phyloP scores from a whole-genome alignment of 2,113 vertebrate genomes.

The Okapia johnstoni region DNA sequence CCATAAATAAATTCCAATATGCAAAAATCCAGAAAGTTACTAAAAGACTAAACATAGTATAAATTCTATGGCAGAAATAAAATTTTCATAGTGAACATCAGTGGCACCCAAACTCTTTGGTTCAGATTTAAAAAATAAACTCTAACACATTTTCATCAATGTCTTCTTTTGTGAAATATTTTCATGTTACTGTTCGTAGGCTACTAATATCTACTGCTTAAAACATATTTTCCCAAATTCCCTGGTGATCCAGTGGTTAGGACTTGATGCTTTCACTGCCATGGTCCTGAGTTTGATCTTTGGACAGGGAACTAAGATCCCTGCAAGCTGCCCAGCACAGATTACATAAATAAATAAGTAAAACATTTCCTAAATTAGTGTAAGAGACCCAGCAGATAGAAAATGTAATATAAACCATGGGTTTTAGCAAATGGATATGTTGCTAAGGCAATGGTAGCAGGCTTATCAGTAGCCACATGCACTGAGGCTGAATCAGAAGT shows the following conservation, averaged over 20 bases:
- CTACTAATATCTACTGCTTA: conserved; percentile 4
- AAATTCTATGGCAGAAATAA: background rate
- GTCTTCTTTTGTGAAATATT: background rate
- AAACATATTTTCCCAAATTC: background rate
- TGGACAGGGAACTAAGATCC: background rate
- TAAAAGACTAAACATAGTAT: background rate
- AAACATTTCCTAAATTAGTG: background rate
- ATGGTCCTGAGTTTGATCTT: background rate
- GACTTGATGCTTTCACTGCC: background rate
- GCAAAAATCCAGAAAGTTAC: background rate
- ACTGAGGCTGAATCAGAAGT: background rate
- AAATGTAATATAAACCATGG: conserved; percentile 19
- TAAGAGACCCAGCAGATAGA: background rate
- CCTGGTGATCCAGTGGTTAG: background rate
- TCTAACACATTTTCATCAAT: background rate
- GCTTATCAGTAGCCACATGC: background rate
- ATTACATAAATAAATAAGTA: background rate
- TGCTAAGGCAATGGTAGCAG: conserved; percentile 43
- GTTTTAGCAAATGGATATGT: conserved; percentile 22
- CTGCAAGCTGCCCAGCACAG: background rate
- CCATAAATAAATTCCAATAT: conserved; percentile 10
- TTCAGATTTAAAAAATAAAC: background rate
- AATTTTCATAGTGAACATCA: background rate
- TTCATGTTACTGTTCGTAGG: conserved; percentile 11
- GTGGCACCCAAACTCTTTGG: background rate